Percentiles rank a stretch among this genome's conserved stretches.
Conservation (phyloP, 2,888 invertebrate genomes). For the Plebejus argus region DNA sequence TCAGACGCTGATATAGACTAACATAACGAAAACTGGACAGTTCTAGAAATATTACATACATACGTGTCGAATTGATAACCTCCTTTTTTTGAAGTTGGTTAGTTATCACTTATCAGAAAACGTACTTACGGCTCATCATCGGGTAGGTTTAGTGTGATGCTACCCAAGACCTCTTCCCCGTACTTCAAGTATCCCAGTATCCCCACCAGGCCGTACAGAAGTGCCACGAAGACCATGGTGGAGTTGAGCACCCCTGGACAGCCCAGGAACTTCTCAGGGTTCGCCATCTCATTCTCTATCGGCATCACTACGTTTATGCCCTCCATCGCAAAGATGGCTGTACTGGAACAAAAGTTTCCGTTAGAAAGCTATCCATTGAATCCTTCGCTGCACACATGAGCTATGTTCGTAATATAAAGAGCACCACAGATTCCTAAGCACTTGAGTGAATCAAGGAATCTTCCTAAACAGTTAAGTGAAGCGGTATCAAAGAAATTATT, state of each 20-base stretch:
- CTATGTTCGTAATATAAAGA: too few species aligned
- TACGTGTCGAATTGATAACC: too few species aligned
- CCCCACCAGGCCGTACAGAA: constrained; percentile 89
- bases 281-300: constrained; percentile 94
- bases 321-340: constrained; percentile 98
- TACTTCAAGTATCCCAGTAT: constrained; percentile 93
- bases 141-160: constrained; percentile 92
- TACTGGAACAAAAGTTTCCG: constrained; percentile 73
- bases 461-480: too few species aligned
- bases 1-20: too few species aligned
- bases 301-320: constrained; percentile 97
- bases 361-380: background rate
- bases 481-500: too few species aligned
- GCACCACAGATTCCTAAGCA: too few species aligned
- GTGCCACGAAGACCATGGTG: constrained; percentile 90
- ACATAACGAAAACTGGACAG: too few species aligned
- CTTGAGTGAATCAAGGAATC: too few species aligned
- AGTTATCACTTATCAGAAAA: too few species aligned
- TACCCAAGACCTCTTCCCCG: constrained; percentile 85
- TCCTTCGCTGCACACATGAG: too few species aligned
- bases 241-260: constrained; percentile 92
- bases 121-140: constrained; percentile 82
- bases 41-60: too few species aligned
- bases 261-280: constrained; percentile 88
- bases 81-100: too few species aligned